phyloP scores from a whole-genome alignment of 2,888 invertebrate species.

The Bembecia ichneumoniformis region DNA sequence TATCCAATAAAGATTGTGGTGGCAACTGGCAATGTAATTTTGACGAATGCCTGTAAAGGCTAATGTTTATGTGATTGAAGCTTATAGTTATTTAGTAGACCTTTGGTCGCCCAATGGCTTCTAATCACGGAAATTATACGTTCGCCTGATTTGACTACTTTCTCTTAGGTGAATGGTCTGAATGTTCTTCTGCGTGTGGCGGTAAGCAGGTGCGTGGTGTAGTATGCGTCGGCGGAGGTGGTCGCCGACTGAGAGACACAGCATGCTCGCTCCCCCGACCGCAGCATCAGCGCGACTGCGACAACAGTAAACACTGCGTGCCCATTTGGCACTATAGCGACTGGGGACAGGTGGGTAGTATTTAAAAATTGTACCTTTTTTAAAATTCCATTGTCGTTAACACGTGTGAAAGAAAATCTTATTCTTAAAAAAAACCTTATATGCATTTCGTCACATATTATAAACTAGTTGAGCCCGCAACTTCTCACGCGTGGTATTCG shows the following conservation, averaged over 20 bases:
- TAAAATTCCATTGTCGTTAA: too few species aligned
- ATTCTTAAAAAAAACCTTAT: too few species aligned
- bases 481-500: too few species aligned
- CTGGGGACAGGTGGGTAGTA: conserved; percentile 75
- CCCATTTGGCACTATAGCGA: conserved; percentile 82
- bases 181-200: conserved; percentile 68
- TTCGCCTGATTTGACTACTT: too few species aligned
- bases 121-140: too few species aligned
- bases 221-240: conserved; percentile 72
- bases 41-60: too few species aligned
- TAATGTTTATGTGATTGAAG: not conserved
- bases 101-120: too few species aligned
- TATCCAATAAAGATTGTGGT: too few species aligned
- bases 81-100: not conserved
- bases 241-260: conserved; percentile 70
- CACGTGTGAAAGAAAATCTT: too few species aligned
- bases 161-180: conserved; percentile 55
- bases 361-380: not conserved
- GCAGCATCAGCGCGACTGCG: conserved; percentile 75
- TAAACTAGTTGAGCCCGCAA: too few species aligned
- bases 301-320: conserved; percentile 74
- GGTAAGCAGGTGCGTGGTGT: conserved; percentile 78
- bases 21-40: too few species aligned
- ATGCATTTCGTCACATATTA: too few species aligned
- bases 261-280: conserved; percentile 78